Conservation (phyloP, 2,797 vertebrate genomes). For the Acipenser ruthenus region DNA sequence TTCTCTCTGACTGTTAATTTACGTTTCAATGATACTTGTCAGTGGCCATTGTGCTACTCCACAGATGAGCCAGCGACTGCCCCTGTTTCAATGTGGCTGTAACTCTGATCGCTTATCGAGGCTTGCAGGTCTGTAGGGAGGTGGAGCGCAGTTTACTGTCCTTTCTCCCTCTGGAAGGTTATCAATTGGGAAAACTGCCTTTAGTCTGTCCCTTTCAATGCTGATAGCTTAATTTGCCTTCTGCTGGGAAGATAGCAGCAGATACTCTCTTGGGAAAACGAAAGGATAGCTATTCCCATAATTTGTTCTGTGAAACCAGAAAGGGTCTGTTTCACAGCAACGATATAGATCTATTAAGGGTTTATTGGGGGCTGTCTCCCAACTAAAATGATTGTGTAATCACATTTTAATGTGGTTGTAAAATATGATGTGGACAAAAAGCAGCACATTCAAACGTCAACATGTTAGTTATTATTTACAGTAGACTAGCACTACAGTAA, state of each 20-base stretch:
- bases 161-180: slow-evolving; percentile 20
- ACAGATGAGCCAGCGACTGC: slow-evolving; percentile 28
- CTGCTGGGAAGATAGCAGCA: slow-evolving; percentile 32
- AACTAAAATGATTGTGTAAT: too few species aligned
- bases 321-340: neutral
- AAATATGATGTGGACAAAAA: too few species aligned
- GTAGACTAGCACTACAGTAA: too few species aligned
- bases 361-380: too few species aligned
- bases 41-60: slow-evolving; percentile 14
- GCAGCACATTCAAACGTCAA: too few species aligned
- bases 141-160: slow-evolving; percentile 30
- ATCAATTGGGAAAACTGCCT: slow-evolving; percentile 25
- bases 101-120: slow-evolving; percentile 56
- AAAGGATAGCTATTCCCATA: slow-evolving; percentile 38
- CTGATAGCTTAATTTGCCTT: slow-evolving; percentile 15
- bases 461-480: too few species aligned
- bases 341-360: too few species aligned
- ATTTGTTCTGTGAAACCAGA: slow-evolving; percentile 13
- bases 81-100: slow-evolving; percentile 2
- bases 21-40: too few species aligned
- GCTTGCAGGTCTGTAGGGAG: slow-evolving; percentile 44
- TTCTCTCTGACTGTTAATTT: too few species aligned
- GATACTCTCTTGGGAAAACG: slow-evolving; percentile 31
- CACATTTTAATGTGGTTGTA: too few species aligned
- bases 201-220: slow-evolving; percentile 14